Conservation (phyloP, 1,140 invertebrate species). For the Diachasmimorpha longicaudata region DNA sequence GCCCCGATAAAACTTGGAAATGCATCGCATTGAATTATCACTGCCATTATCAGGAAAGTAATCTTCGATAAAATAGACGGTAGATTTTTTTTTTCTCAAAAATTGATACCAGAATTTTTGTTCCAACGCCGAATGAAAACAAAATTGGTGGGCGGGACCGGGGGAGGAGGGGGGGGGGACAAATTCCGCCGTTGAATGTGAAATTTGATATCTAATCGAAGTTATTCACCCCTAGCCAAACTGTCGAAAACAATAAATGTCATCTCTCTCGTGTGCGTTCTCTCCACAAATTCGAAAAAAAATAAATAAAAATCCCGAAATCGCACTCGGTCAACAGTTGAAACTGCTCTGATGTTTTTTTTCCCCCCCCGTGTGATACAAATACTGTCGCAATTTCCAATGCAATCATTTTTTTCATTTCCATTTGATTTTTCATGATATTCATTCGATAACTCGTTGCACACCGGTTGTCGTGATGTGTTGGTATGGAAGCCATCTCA, state of each 20-base stretch:
- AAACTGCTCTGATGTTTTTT: not conserved
- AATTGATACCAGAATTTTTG: not conserved
- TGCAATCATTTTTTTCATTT: not conserved
- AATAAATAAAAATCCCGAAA: not conserved
- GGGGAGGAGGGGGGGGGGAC: too few species aligned
- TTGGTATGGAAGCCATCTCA: not conserved
- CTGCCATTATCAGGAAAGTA: not conserved
- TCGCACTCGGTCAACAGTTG: not conserved
- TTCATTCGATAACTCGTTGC: constrained; percentile 42
- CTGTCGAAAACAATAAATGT: constrained; percentile 1
- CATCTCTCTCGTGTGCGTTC: not conserved
- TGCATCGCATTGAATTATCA: not conserved
- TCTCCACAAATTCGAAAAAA: not conserved
- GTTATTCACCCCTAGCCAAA: not conserved
- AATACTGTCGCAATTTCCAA: not conserved
- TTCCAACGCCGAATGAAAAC: not conserved
- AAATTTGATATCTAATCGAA: constrained; percentile 6
- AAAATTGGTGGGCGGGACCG: not conserved
- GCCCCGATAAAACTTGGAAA: not conserved
- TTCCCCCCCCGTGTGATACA: not conserved
- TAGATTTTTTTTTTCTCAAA: not conserved
- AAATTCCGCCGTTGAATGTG: not conserved
- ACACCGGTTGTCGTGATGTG: constrained; percentile 38
- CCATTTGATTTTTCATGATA: constrained; percentile 19
- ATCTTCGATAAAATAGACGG: not conserved